Base-by-base conservation (phyloP, 2,797 vertebrate species). In the Sorex maritimensis region DNA sequence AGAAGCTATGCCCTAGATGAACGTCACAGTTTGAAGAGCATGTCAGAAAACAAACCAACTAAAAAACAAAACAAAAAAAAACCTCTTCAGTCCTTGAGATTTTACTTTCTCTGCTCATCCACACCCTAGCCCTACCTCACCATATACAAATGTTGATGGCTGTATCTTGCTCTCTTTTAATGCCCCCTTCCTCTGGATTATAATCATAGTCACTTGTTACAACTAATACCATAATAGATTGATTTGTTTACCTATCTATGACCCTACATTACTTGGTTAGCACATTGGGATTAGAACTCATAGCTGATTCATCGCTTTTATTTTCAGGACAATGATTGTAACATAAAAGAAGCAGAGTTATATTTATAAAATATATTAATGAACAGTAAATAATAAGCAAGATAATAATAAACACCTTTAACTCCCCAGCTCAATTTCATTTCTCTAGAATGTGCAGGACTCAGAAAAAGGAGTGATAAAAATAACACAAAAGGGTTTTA, bases 351-450 rank as follows among this genome's bases (percentile, higher is more conserved):
- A 90, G 28, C 77, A 44, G 30, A 72, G 38, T 52, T 5, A 46
- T 26, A 71, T 19, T 75, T 49, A 55, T 2, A 23, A 49, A 73
- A 23, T 26, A 24, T 26, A 49, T 19, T n/a, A 65, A 17, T 81
- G 24, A 61, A 58, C 55, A 81, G 30, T 49, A 75, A 93, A 84
- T 84, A 93, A 88, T 71, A 55, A 58, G 34, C 26, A 3, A 1
- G 17, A 41, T 41, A 58, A 1, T 44, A 46, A 69, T 30, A 79
- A 92, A 28, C n/a, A 81, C 5, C 46, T 83, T 82, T 81, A 81
- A 73, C 30, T 90, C 12, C 79, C 55, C 84, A 77, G 49, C 12
- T 55, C 77, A 21, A 77, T 24, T n/a, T 81, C 24, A 55, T 52
- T 77, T 94, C 34, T 93, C 80, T 91, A 21, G 10, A 68, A 3